Evolutionary conservation across 2,113 vertebrate species (phyloP).

Genomic region (Glaucomys volans): DNA sequence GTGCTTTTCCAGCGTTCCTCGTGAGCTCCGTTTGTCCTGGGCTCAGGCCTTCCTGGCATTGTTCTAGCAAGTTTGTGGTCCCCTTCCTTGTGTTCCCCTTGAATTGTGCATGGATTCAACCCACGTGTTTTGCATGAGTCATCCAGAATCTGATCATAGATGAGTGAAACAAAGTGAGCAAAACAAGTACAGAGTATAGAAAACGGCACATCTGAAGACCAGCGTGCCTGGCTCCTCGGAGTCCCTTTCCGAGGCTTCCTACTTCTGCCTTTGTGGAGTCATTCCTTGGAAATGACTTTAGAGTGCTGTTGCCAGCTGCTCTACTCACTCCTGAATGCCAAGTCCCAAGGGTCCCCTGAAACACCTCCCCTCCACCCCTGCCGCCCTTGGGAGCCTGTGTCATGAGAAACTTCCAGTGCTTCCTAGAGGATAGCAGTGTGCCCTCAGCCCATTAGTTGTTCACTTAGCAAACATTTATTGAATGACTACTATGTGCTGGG

Average conservation of each 20-base stretch:
- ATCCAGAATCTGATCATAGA: neutral
- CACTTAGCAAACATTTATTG: neutral
- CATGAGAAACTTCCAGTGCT: neutral
- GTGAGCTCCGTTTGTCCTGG: neutral
- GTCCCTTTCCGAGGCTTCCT: neutral
- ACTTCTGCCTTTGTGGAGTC: neutral
- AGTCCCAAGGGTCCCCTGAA: neutral
- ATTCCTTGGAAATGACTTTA: neutral
- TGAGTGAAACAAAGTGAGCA: neutral
- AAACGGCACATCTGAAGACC: neutral
- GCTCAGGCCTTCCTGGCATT: slow-evolving; percentile 47
- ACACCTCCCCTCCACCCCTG: neutral
- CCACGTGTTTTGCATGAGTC: neutral
- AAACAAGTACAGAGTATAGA: neutral
- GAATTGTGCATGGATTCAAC: neutral
- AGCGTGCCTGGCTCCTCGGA: neutral
- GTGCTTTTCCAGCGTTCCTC: neutral
- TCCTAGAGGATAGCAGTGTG: neutral
- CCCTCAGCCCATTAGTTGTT: neutral
- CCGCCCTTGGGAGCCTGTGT: too few relatives aligned
- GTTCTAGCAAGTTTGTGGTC: neutral
- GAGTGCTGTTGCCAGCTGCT: neutral
- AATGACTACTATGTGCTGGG: neutral
- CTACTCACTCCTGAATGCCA: neutral
- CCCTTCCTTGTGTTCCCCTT: neutral